Evolutionary conservation across 2,888 invertebrate species (phyloP).

Genomic region (Monoplex corrugatus): DNA sequence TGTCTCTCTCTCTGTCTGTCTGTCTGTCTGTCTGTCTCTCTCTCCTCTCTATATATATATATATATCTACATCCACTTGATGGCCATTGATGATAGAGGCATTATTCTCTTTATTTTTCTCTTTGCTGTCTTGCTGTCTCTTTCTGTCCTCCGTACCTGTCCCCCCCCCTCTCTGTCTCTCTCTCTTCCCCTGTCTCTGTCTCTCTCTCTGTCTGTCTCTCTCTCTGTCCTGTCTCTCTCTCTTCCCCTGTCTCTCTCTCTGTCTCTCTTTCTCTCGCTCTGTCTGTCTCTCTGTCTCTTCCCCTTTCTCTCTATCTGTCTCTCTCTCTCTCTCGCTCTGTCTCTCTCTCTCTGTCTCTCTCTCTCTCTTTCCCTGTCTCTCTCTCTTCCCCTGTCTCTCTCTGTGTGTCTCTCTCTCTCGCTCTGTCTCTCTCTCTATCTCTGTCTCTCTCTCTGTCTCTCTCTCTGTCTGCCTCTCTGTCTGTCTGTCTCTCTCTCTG

Average conservation of each 20-base stretch:
- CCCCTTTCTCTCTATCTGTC: neutral
- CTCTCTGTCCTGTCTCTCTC: neutral
- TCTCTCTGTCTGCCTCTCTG: neutral
- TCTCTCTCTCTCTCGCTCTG: neutral
- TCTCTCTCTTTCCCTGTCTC: neutral
- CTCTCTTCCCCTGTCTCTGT: too few species aligned
- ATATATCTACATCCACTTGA: too few species aligned
- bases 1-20: too few species aligned
- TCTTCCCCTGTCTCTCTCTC: neutral
- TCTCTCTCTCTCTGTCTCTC: neutral
- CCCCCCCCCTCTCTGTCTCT: too few species aligned
- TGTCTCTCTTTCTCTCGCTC: neutral
- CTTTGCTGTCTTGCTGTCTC: too few species aligned
- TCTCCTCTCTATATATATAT: too few species aligned
- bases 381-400: neutral
- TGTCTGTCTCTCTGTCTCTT: neutral
- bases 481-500: neutral
- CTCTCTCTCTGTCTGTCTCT: neutral
- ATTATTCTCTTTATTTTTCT: too few species aligned
- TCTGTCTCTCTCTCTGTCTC: neutral
- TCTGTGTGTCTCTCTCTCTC: neutral
- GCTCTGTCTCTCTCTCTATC: neutral
- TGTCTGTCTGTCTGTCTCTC: too few species aligned
- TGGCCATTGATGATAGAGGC: too few species aligned
- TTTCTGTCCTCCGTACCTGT: too few species aligned